Evolutionary conservation across 2,113 vertebrate genomes (phyloP).

Genomic region (Egretta garzetta): DNA sequence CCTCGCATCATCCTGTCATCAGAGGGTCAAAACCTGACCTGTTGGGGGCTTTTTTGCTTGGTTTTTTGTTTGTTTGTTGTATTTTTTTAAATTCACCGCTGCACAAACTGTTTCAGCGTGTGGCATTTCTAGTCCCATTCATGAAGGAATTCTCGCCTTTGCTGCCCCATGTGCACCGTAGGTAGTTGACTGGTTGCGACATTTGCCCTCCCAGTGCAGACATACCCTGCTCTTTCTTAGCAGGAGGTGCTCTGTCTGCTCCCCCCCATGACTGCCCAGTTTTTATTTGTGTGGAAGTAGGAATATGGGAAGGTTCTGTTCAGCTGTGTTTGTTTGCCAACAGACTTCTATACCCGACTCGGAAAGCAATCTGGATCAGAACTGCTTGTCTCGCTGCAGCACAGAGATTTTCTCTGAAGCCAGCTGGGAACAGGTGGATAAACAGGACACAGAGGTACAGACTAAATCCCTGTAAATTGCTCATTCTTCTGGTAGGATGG

Average conservation of each 20-base stretch:
- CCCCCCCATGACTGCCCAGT: not conserved
- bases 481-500: not conserved
- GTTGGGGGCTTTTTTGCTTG: no score
- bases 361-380: conserved; percentile 93
- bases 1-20: not conserved
- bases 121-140: not conserved
- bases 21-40: not conserved
- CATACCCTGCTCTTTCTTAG: not conserved
- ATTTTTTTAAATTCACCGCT: not conserved
- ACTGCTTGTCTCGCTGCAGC: conserved; percentile 97
- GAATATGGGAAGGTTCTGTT: conserved; percentile 63
- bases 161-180: accelerated
- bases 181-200: not conserved
- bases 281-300: not conserved
- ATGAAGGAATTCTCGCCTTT: not conserved
- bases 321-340: conserved; percentile 83
- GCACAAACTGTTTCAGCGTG: not conserved
- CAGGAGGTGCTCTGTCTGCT: not conserved
- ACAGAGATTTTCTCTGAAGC: conserved; percentile 97
- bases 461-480: conserved; percentile 67
- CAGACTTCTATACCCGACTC: conserved; percentile 94
- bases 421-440: conserved; percentile 99
- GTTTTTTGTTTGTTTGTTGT: not conserved
- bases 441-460: conserved; percentile 95
- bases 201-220: accelerated